Evolutionary conservation across 2,113 vertebrate genomes (phyloP), one percentile per base, ranked within the genome.

Genomic region (Callocephalon fimbriatum): DNA sequence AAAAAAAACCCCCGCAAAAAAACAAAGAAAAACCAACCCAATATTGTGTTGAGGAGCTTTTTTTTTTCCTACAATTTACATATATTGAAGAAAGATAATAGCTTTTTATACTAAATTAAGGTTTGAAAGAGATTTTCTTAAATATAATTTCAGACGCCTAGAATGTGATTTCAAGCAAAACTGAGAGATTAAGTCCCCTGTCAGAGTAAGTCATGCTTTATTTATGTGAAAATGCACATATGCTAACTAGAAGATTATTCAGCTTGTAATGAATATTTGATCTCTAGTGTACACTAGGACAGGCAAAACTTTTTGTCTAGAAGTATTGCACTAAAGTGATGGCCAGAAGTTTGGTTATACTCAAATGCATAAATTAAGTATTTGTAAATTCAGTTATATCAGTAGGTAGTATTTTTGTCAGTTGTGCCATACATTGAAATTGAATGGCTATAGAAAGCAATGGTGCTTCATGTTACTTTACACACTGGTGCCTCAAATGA

Each of bases 191-290:
- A 93, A 54, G 54, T 95, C 47, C 38, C n/a, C 27, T 92, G 87
- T 67, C 72, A 86, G 59, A 90, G 58, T 86, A 90, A 82, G 51
- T 95, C 67, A 80, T 96, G 78, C 37, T 67, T 95, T 92, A 93
- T 91, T 94, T 89, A 95, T 94, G 82, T 93, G 78, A 87, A 96
- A 83, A 96, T 88, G 74, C 78, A 90, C 79, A 93, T 94, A 66
- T 54, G 29, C 27, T 95, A 92, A 58, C 63, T 82, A 83, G 62
- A 62, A 62, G 20, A 88, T 87, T 88, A 62, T 95, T 88, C 74
- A 86, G 50, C 13, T 91, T 88, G 71, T 67, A 86, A 88, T 93
- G 48, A 94, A 88, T 88, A 83, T 90, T 93, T 94, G 85, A 93
- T 93, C 54, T 88, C 23, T 92, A 66, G 45, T 74, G 37, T 83